These are phyloP conservation scores for Tiliacea aurago DNA, from an alignment of 2,888 invertebrate species.

Conservation along the genomic window DNA sequence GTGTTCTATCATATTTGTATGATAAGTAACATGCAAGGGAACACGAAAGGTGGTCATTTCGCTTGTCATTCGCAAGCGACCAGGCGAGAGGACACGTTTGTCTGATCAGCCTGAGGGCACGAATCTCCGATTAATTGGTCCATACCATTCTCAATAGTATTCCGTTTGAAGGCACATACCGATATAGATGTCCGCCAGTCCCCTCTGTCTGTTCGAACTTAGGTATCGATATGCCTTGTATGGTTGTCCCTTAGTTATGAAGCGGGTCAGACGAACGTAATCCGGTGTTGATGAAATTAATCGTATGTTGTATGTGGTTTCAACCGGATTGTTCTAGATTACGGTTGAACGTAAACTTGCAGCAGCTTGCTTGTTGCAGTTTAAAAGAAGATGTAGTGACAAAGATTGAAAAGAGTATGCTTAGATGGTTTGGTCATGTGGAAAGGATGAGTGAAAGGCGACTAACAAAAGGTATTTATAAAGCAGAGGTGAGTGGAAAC, in stretches of 20 bases:
- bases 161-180: slow-evolving; percentile 49
- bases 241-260: slow-evolving; percentile 28
- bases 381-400: no score
- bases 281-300: slow-evolving; percentile 8
- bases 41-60: slow-evolving; percentile 28
- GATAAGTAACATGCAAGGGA: slow-evolving; percentile 8
- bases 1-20: neutral
- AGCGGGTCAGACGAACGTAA: slow-evolving; percentile 7
- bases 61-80: slow-evolving; percentile 46
- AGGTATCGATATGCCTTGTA: slow-evolving; percentile 32
- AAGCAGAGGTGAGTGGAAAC: no score
- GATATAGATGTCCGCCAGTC: slow-evolving; percentile 30
- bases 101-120: slow-evolving; percentile 58
- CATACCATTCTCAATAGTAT: slow-evolving; percentile 43
- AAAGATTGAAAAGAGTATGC: no score
- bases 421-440: no score
- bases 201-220: slow-evolving; percentile 28
- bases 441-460: no score
- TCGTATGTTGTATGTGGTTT: neutral
- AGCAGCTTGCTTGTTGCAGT: no score
- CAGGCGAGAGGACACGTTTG: slow-evolving; percentile 55
- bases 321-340: no score
- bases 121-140: slow-evolving; percentile 59
- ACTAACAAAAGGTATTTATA: no score
- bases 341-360: no score